Base-by-base conservation (phyloP, 53 echinoderm and acorn worm genomes). In the Astropecten irregularis region DNA sequence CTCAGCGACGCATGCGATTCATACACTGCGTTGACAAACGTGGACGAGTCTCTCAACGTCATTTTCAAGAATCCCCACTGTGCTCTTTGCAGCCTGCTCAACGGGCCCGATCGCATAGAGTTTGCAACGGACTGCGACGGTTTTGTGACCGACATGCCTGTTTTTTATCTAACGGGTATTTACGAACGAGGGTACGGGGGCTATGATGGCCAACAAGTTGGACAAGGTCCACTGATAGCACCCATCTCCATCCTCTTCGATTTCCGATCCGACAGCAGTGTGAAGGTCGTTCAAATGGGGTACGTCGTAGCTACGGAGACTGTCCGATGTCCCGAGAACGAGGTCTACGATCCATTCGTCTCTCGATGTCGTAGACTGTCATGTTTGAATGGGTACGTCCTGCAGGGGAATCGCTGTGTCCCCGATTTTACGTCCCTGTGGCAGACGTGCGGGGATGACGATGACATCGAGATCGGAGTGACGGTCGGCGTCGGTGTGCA, bases 161-260 rank as follows among this genome's bases (percentile, higher is more conserved):
- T 77, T 15, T 77, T 77, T 36, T 48, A 62, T 34, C 31, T 59
- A 28, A 58, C 7, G 32, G 32, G 4, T 9, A 32, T 16, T 2
- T 9, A 6, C 31, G 30, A 19, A 35, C 8, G 3, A 34, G 38
- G 18, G 18, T 21, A 19, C 6, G 20, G 3, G 26, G 60, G 14
- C 60, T 27, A 27, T 0, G 3, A 9, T 7, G 66, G 66, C 9
- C 2, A 6, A 21, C 66, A 34, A 8, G 66, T 34, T 6, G 33
- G 35, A 15, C 31, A 13, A 4, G 11, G 28, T 18, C 35, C 66
- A 34, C 34, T 1, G 5, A 22, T 59, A 30, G 61, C 76, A 10
- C 76, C 86, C 0, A 85, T 85, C 16, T 85, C 86, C 3, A 40
- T 85, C 65, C 60, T 85, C 55, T 73, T 85, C 40, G 66, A 85